Conservation (phyloP, 2,113 vertebrate species). For the Amblyornis subalaris region DNA sequence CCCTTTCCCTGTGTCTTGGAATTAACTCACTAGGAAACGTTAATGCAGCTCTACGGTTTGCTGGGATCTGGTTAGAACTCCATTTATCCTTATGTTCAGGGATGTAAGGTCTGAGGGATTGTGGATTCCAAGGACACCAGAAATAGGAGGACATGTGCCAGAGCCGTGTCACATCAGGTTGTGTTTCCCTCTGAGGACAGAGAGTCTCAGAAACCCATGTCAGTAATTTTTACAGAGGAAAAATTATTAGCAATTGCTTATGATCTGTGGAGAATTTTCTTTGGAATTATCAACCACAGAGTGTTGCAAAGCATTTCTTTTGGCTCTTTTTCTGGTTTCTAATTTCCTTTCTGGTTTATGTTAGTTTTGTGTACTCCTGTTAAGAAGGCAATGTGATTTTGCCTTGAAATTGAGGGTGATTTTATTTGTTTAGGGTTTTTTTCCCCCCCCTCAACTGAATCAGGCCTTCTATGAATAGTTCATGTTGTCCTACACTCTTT, state of each 20-base stretch:
- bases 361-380: background rate
- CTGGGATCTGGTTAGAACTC: background rate
- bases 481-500: background rate
- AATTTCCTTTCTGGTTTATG: background rate
- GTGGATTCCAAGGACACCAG: background rate
- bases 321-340: background rate
- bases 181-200: background rate
- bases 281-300: background rate
- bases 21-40: background rate
- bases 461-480: background rate
- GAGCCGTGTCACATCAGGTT: background rate
- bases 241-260: background rate
- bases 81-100: background rate
- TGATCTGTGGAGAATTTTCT: fast-evolving
- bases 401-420: background rate
- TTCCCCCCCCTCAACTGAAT: background rate
- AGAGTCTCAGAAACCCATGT: background rate
- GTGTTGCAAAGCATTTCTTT: background rate
- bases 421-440: background rate
- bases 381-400: background rate
- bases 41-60: background rate
- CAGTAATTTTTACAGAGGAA: background rate
- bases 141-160: background rate
- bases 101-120: background rate
- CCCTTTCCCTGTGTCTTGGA: background rate